These are phyloP conservation scores for Remorina albescens DNA, from an alignment of 2,797 vertebrate genomes.

Conservation along the genomic window DNA sequence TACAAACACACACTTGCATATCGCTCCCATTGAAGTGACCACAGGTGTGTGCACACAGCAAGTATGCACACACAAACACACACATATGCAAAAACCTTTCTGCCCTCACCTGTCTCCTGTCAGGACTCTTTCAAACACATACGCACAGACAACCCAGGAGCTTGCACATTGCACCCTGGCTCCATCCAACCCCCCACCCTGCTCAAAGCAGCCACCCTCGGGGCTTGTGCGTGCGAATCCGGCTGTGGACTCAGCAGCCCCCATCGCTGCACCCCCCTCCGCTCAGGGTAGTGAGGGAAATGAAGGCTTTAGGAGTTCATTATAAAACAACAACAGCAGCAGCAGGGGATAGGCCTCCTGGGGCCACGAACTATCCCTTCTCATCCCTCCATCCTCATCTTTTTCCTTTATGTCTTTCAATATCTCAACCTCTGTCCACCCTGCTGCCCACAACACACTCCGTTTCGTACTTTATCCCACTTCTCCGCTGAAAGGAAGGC, in stretches of 20 bases:
- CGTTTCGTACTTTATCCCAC: constrained; percentile 29
- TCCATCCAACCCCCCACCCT: constrained; percentile 55
- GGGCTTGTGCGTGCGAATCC: constrained; percentile 86
- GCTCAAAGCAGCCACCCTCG: constrained; percentile 72
- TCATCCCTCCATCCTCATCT: constrained; percentile 74
- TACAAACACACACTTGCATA: constrained; percentile 67
- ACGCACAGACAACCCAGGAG: constrained; percentile 55
- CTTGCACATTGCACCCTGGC: constrained; percentile 58
- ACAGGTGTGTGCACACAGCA: constrained; percentile 77
- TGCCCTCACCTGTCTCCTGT: constrained; percentile 73
- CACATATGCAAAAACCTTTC: constrained; percentile 71
- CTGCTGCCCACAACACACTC: constrained; percentile 47
- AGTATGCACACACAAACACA: constrained; percentile 49
- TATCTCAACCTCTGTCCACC: constrained; percentile 50
- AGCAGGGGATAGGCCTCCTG: constrained; percentile 80
- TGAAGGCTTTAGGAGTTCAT: constrained; percentile 88
- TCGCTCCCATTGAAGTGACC: constrained; percentile 72
- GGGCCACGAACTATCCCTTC: constrained; percentile 68
- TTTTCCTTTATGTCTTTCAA: constrained; percentile 65
- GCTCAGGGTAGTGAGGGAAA: constrained; percentile 82
- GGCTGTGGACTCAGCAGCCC: constrained; percentile 75
- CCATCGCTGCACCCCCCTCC: constrained; percentile 64
- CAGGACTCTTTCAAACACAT: constrained; percentile 60
- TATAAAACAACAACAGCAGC: constrained; percentile 86
- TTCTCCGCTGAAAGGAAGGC: constrained; percentile 21